A percentile compares a stretch with the other conserved stretches of the same genome.
Conservation (phyloP, 2,113 vertebrate genomes). For the Myanophis thanlyinensis region DNA sequence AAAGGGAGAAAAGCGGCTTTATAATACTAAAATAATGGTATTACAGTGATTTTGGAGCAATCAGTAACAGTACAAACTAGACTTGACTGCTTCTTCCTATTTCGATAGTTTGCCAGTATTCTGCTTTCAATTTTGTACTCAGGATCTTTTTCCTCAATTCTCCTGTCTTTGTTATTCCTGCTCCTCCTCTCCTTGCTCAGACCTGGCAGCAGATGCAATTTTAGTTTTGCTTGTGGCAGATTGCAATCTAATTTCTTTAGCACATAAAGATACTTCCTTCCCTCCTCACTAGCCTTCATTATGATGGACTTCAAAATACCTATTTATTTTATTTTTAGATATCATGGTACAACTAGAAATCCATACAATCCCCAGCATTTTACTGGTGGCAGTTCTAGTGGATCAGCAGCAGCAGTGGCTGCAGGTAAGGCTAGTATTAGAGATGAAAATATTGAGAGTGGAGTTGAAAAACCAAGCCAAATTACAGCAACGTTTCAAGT, state of each 20-base stretch:
- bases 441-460: not conserved
- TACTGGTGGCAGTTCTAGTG: slow-evolving; percentile 69
- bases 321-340: slow-evolving; percentile 49
- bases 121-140: not conserved
- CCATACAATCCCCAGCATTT: slow-evolving; percentile 64
- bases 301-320: not conserved
- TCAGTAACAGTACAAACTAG: not conserved
- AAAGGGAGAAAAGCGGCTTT: not conserved
- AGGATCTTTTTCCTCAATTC: not conserved
- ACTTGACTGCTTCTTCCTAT: not conserved
- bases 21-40: not conserved
- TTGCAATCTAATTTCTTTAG: not conserved
- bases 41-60: not conserved
- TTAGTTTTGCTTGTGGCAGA: not conserved
- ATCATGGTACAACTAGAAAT: slow-evolving; percentile 62
- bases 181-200: no score
- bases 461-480: not conserved
- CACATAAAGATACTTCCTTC: rapidly evolving
- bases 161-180: not conserved
- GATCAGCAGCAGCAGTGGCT: slow-evolving; percentile 67
- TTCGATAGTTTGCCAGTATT: not conserved
- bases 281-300: not conserved
- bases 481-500: not conserved
- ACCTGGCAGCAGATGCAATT: not conserved
- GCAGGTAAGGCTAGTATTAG: slow-evolving; percentile 49